phyloP scores from a whole-genome alignment of 1,140 invertebrate genomes.

The Drosophila pandora region DNA sequence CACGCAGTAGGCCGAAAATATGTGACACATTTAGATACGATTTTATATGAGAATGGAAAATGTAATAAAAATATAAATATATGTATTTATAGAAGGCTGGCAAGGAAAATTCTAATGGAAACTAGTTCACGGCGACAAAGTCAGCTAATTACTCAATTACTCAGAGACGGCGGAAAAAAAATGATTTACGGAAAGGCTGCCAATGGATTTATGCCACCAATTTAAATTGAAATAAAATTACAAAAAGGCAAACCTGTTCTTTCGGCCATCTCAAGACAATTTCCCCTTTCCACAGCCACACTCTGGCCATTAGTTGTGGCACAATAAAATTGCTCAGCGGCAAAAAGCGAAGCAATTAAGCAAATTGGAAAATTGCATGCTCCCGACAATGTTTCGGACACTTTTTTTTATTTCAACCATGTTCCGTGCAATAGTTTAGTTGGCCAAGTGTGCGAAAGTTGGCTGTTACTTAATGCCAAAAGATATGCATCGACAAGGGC shows the following conservation, averaged over 20 bases:
- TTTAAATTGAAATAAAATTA: conserved; percentile 1
- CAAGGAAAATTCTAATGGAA: conserved; percentile 34
- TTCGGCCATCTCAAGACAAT: conserved; percentile 24
- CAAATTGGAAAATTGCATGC: conserved; percentile 78
- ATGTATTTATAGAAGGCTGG: not conserved
- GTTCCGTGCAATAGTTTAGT: conserved; percentile 16
- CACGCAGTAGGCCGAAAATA: conserved; percentile 60
- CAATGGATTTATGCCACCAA: conserved; percentile 8
- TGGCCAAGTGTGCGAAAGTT: conserved; percentile 1
- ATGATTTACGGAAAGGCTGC: conserved; percentile 15
- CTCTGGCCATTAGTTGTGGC: conserved; percentile 32
- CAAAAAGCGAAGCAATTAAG: conserved; percentile 69
- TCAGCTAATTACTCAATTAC: conserved; percentile 37
- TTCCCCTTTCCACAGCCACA: not conserved
- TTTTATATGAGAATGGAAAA: conserved; percentile 3
- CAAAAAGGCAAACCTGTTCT: conserved; percentile 8
- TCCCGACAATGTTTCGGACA: conserved; percentile 46
- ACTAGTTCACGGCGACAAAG: conserved; percentile 41
- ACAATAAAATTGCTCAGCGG: conserved; percentile 50
- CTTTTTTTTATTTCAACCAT: conserved; percentile 19
- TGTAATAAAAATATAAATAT: conserved; percentile 10
- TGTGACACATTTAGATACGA: conserved; percentile 45
- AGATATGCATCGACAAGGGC: conserved; percentile 68
- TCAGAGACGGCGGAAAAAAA: conserved; percentile 2
- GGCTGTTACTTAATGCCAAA: conserved; percentile 34